Percentiles rank a stretch among this genome's conserved stretches.
phyloP scores from a whole-genome alignment of 2,113 vertebrate genomes.

The Eudyptes chrysolophus region DNA sequence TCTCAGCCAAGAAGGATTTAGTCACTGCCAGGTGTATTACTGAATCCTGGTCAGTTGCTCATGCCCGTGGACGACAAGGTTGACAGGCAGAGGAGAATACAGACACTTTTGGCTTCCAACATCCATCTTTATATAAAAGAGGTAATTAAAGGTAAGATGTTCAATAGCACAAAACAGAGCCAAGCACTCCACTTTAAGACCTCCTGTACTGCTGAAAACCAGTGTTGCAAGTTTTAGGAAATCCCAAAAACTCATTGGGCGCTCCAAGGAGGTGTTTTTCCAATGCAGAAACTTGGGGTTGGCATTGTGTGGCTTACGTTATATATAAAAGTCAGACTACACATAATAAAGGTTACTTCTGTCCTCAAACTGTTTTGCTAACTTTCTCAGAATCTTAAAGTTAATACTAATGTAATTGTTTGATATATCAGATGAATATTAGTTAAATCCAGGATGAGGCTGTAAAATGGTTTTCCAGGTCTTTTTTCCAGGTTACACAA shows the following conservation, averaged over 20 bases:
- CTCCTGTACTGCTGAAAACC: neutral
- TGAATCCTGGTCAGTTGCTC: neutral
- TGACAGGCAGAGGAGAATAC: neutral
- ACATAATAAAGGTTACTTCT: neutral
- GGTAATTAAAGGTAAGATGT: neutral
- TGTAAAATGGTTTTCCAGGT: constrained; percentile 27
- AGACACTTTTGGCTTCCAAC: neutral
- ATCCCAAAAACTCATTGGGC: neutral
- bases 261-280: neutral
- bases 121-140: neutral
- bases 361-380: neutral
- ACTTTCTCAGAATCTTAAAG: neutral
- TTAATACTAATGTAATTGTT: neutral
- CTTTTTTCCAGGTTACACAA: constrained; percentile 2
- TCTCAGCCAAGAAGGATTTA: neutral
- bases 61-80: neutral
- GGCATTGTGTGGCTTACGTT: neutral
- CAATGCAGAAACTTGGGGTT: neutral
- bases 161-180: neutral
- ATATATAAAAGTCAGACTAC: neutral
- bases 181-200: neutral
- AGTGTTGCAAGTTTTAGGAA: neutral
- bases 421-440: neutral
- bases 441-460: neutral
- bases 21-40: neutral